A percentile compares a stretch with the other conserved stretches of the same genome.
These are phyloP conservation scores for Coregonus suidteri DNA, from an alignment of 2,797 vertebrate genomes.

Conservation along the genomic window DNA sequence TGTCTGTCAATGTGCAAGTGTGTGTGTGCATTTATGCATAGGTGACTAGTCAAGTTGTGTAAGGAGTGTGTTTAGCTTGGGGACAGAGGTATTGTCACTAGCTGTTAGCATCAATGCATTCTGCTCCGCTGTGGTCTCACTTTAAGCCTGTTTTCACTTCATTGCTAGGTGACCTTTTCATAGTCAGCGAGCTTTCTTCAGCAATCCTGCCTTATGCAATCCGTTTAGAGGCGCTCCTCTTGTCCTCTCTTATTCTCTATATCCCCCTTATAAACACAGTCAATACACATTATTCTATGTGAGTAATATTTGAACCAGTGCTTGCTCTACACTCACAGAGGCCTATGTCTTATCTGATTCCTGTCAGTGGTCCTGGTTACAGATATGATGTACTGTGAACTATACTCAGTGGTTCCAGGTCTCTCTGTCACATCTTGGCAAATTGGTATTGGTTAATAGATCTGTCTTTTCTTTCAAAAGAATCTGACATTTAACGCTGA, in stretches of 20 bases:
- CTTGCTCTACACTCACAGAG: background rate
- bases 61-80: conserved; percentile 47
- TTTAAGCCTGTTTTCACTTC: conserved; percentile 52
- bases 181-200: conserved; percentile 51
- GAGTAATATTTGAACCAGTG: background rate
- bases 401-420: no score
- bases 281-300: background rate
- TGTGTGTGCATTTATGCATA: conserved; percentile 6
- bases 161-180: conserved; percentile 73
- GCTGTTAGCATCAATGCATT: conserved; percentile 63
- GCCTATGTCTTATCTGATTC: background rate
- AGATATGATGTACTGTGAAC: no score
- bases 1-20: background rate
- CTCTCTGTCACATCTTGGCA: no score
- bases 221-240: conserved; percentile 33
- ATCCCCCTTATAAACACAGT: conserved; percentile 28
- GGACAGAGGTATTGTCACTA: conserved; percentile 69
- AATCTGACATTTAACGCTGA: no score
- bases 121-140: conserved; percentile 44
- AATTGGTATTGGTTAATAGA: no score
- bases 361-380: conserved; percentile 7
- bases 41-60: conserved; percentile 49
- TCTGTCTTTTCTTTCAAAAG: no score
- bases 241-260: conserved; percentile 34
- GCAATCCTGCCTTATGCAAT: conserved; percentile 30